Evolutionary conservation across 2,797 vertebrate species (phyloP).

Genomic region (Margarornis squamiger): DNA sequence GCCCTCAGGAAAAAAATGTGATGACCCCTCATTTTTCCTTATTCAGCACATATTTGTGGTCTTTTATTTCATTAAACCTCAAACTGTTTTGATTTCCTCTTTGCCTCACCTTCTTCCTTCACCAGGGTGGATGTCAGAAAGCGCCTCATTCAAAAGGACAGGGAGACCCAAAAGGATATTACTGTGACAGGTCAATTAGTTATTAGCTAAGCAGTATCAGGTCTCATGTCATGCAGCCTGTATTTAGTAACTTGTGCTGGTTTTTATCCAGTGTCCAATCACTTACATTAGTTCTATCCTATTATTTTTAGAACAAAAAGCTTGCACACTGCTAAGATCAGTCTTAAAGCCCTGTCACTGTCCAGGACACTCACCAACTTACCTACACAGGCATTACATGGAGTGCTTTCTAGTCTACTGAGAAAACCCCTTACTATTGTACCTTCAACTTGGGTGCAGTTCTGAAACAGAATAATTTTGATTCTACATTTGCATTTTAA

Average conservation of each 20-base stretch:
- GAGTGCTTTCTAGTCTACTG: not conserved
- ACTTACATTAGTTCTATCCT: not conserved
- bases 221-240: not conserved
- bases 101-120: not conserved
- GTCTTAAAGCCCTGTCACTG: not conserved
- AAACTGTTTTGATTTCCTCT: not conserved
- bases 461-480: not conserved
- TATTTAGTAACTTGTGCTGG: not conserved
- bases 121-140: not conserved
- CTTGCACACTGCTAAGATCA: not conserved
- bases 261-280: not conserved
- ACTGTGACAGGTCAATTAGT: not conserved
- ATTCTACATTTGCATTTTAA: not conserved
- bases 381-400: accelerated
- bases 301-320: not conserved
- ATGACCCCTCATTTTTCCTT: conserved; percentile 37
- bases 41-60: conserved; percentile 40
- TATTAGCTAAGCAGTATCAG: not conserved
- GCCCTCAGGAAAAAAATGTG: conserved; percentile 38
- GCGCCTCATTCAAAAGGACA: not conserved
- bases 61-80: conserved; percentile 1
- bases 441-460: not conserved
- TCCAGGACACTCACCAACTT: not conserved
- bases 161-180: not conserved
- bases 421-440: not conserved